Conservation (phyloP, 2,888 invertebrate genomes). For the Drosophila pegasa region DNA sequence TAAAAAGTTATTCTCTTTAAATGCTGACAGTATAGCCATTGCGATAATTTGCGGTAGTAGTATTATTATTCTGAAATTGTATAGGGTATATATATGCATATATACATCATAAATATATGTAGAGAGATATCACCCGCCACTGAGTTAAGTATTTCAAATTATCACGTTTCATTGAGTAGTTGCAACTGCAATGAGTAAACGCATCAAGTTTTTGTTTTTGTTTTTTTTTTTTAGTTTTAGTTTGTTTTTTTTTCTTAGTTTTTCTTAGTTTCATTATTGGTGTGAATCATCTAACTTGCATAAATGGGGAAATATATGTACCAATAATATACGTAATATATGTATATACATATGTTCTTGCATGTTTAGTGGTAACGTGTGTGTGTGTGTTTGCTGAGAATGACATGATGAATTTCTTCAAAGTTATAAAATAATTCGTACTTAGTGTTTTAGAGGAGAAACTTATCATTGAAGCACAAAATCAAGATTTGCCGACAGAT, state of each 20-base stretch:
- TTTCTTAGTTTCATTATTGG: conserved; percentile 57
- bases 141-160: conserved; percentile 77
- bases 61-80: conserved; percentile 43
- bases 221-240: conserved; percentile 9
- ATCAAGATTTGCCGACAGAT: conserved; percentile 73
- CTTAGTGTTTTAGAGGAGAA: conserved; percentile 58
- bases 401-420: conserved; percentile 49
- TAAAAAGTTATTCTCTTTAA: conserved; percentile 20
- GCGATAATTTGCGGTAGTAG: conserved; percentile 38
- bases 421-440: conserved; percentile 57
- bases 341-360: conserved; percentile 59
- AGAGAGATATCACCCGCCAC: conserved; percentile 77
- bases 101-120: conserved; percentile 38
- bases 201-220: conserved; percentile 47
- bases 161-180: conserved; percentile 72
- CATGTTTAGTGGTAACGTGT: conserved; percentile 46
- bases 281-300: conserved; percentile 76
- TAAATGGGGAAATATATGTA: conserved; percentile 65
- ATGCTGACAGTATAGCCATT: conserved; percentile 50
- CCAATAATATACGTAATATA: conserved; percentile 53
- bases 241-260: conserved; percentile 1
- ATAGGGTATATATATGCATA: conserved; percentile 42
- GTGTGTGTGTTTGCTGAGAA: conserved; percentile 32
- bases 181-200: conserved; percentile 64
- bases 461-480: conserved; percentile 78